phyloP scores from a whole-genome alignment of 2,797 vertebrate genomes.

The Falco columbarius region DNA sequence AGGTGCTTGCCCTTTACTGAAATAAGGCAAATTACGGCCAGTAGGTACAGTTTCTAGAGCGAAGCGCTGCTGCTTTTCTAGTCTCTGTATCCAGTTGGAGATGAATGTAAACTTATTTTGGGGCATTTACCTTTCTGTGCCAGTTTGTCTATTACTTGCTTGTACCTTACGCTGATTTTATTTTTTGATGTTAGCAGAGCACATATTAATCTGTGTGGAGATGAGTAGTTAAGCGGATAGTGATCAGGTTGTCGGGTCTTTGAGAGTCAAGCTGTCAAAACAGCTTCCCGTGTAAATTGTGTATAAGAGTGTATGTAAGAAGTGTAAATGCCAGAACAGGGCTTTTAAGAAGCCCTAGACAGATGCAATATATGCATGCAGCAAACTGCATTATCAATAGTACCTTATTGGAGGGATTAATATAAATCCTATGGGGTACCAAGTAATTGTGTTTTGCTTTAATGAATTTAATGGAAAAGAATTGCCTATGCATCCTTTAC shows the following conservation, averaged over 20 bases:
- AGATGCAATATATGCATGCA: constrained; percentile 74
- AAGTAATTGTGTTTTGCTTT: constrained; percentile 77
- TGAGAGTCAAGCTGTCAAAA: constrained; percentile 64
- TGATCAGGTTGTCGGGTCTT: constrained; percentile 49
- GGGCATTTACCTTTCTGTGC: constrained; percentile 81
- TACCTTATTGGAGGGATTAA: constrained; percentile 74
- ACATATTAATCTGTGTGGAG: constrained; percentile 54
- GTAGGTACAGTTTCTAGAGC: constrained; percentile 57
- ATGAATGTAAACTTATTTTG: constrained; percentile 76
- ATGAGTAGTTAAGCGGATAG: neutral
- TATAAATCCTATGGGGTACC: constrained; percentile 75
- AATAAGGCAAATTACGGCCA: constrained; percentile 71
- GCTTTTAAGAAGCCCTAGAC: constrained; percentile 60
- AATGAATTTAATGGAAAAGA: constrained; percentile 66
- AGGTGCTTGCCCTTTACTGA: constrained; percentile 61
- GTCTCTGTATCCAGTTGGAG: constrained; percentile 76
- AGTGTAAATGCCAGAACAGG: constrained; percentile 60
- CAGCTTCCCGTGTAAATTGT: constrained; percentile 69
- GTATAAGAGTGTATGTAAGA: constrained; percentile 68
- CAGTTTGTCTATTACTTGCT: constrained; percentile 73
- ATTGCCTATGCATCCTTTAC: constrained; percentile 73
- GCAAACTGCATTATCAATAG: constrained; percentile 70
- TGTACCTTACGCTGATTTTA: constrained; percentile 66
- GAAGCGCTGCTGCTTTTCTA: constrained; percentile 24
- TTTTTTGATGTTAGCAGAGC: constrained; percentile 70